These are phyloP conservation scores for Hypselothyrea guttata DNA, from an alignment of 2,888 invertebrate species.

Conservation along the genomic window DNA sequence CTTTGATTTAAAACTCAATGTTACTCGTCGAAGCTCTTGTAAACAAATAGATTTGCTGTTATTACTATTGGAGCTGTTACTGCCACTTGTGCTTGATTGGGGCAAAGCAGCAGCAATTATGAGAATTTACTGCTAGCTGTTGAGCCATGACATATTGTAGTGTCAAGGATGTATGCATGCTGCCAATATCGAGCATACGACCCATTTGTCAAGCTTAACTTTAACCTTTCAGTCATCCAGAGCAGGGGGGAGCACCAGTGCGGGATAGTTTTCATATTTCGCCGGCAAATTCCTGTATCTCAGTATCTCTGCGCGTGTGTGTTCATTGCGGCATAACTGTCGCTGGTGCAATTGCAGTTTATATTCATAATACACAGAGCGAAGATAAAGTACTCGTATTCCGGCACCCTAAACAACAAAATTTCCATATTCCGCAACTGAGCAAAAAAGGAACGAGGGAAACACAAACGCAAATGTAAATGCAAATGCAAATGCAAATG, in stretches of 20 bases:
- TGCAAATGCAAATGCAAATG: not conserved
- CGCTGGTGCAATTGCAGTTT: not conserved
- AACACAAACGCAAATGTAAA: not conserved
- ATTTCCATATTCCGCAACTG: slow-evolving; percentile 10
- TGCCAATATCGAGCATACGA: slow-evolving; percentile 55
- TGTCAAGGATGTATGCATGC: slow-evolving; percentile 35
- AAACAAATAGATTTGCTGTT: too few species aligned
- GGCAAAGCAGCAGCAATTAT: slow-evolving; percentile 29
- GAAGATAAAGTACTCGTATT: slow-evolving; percentile 15
- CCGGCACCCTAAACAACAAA: slow-evolving; percentile 40
- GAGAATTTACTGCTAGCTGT: slow-evolving; percentile 34
- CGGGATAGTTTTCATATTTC: slow-evolving; percentile 13
- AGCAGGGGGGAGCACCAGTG: not conserved
- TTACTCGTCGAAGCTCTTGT: too few species aligned
- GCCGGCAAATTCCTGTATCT: slow-evolving; percentile 8
- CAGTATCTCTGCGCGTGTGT: slow-evolving; percentile 20
- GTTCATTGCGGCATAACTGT: not conserved
- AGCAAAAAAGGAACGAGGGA: not conserved
- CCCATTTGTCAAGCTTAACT: slow-evolving; percentile 68
- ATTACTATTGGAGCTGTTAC: too few species aligned
- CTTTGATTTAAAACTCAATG: too few species aligned
- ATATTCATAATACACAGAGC: slow-evolving; percentile 15
- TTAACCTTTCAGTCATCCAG: slow-evolving; percentile 55
- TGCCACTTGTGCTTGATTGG: too few species aligned
- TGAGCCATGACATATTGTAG: slow-evolving; percentile 33